phyloP scores from a whole-genome alignment of 2,888 invertebrate genomes.

The Tyria jacobaeae region DNA sequence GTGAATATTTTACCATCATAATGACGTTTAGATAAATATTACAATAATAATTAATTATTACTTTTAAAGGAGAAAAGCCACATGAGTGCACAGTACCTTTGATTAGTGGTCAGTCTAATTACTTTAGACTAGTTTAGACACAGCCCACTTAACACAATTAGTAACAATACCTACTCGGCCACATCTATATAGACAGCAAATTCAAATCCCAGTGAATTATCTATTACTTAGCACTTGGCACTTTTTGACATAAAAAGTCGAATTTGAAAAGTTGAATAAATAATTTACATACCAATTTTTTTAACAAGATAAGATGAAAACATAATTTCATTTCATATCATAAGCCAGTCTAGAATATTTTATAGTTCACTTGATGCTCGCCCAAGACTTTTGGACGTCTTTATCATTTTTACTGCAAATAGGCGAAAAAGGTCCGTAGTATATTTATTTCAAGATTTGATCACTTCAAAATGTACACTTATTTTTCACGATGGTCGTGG shows the following conservation, averaged over 20 bases:
- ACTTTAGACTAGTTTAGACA: too few relatives aligned
- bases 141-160: too few relatives aligned
- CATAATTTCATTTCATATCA: slow-evolving; percentile 16
- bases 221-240: neutral
- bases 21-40: too few relatives aligned
- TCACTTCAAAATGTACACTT: slow-evolving; percentile 21
- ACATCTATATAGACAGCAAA: neutral
- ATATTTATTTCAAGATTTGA: slow-evolving; percentile 25
- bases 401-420: slow-evolving; percentile 37
- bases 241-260: neutral
- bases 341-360: slow-evolving; percentile 18
- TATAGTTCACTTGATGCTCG: slow-evolving; percentile 17
- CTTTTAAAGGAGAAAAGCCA: too few relatives aligned
- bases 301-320: slow-evolving; percentile 6
- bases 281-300: neutral
- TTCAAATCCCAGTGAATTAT: neutral
- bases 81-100: too few relatives aligned
- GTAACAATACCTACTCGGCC: too few relatives aligned
- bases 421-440: slow-evolving; percentile 25
- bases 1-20: too few relatives aligned
- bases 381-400: slow-evolving; percentile 16
- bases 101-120: too few relatives aligned
- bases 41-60: too few relatives aligned
- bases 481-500: slow-evolving; percentile 15
- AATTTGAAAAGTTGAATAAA: too few relatives aligned